phyloP scores from a whole-genome alignment of 2,888 invertebrate species.

The Heliconius cydno region DNA sequence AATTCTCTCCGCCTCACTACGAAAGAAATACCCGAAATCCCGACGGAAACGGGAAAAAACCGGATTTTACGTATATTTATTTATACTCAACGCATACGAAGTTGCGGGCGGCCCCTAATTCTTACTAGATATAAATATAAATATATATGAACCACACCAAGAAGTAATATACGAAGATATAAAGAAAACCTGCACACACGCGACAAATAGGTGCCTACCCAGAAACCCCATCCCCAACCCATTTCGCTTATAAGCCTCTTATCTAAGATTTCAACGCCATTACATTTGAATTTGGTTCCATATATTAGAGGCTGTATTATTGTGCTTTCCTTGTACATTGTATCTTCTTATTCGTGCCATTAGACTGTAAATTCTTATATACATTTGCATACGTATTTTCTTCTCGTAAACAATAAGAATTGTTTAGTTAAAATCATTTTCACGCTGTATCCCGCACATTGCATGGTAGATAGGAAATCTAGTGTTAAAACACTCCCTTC shows the following conservation, averaged over 20 bases:
- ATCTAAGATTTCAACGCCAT: slow-evolving; percentile 79
- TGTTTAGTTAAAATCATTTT: too few relatives aligned
- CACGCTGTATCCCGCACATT: too few relatives aligned
- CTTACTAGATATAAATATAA: neutral
- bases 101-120: too few relatives aligned
- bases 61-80: too few relatives aligned
- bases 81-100: too few relatives aligned
- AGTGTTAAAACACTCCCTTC: too few relatives aligned
- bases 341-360: slow-evolving; percentile 1
- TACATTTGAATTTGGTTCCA: slow-evolving; percentile 66
- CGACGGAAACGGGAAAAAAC: too few relatives aligned
- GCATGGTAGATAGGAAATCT: too few relatives aligned
- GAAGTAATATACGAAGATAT: slow-evolving; percentile 21
- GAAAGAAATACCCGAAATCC: too few relatives aligned
- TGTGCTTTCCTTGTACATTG: slow-evolving; percentile 12
- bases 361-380: neutral
- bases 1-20: too few relatives aligned
- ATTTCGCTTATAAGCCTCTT: slow-evolving; percentile 74
- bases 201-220: slow-evolving; percentile 32
- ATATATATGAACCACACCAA: slow-evolving; percentile 2
- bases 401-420: too few relatives aligned
- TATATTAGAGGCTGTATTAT: slow-evolving; percentile 38
- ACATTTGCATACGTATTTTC: too few relatives aligned
- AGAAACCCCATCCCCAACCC: slow-evolving; percentile 52
- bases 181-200: slow-evolving; percentile 36